Conservation (phyloP, 2,888 invertebrate genomes). For the Hydrotaea cyrtoneurina region DNA sequence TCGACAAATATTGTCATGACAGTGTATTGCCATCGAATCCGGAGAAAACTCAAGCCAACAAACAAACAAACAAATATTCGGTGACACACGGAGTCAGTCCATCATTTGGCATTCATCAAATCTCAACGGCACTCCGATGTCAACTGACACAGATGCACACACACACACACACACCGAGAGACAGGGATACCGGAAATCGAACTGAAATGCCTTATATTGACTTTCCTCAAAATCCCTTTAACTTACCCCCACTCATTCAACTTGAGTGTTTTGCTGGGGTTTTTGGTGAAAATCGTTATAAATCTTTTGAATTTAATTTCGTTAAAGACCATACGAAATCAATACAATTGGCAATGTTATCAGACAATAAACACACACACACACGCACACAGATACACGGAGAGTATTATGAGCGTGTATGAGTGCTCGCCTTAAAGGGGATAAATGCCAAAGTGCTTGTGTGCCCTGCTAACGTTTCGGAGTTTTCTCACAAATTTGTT, state of each 20-base stretch:
- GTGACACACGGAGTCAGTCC: neutral
- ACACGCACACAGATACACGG: too few relatives aligned
- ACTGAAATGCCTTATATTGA: slow-evolving; percentile 4
- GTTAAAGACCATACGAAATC: slow-evolving; percentile 51
- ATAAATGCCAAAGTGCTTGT: neutral
- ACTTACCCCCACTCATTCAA: neutral
- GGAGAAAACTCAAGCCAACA: neutral
- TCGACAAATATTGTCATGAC: slow-evolving; percentile 17
- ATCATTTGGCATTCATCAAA: neutral
- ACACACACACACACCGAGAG: neutral
- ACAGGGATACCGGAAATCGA: neutral
- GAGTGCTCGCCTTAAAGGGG: neutral
- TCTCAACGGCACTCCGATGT: neutral
- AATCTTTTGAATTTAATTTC: slow-evolving; percentile 44
- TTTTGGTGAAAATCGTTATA: neutral
- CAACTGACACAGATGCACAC: neutral
- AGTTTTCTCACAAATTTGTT: neutral
- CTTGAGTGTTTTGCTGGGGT: neutral
- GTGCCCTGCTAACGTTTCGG: neutral
- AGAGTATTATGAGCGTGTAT: neutral
- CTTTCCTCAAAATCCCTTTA: neutral
- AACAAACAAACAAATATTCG: neutral
- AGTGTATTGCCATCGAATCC: neutral
- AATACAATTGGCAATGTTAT: slow-evolving; percentile 35
- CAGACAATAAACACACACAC: neutral